Percentiles rank a stretch among this genome's conserved stretches.
Evolutionary conservation across 92 coral and sea anemone genomes (phyloP).

Genomic region (Parazoanthus atlanticus): DNA sequence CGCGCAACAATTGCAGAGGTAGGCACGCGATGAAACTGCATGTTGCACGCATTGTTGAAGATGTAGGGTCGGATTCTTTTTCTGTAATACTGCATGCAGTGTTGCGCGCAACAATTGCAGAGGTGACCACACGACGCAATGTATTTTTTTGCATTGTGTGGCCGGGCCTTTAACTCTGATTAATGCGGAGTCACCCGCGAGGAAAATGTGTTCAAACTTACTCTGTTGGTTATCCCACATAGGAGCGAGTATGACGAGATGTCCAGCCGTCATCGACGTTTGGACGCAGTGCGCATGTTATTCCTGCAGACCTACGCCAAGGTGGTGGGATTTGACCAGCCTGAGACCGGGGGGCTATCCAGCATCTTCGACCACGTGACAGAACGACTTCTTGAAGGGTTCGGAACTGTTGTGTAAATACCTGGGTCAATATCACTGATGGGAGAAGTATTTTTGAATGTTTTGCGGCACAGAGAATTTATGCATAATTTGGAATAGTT

Average conservation of each 20-base stretch:
- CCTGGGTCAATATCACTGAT: background rate
- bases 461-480: background rate
- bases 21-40: too few relatives aligned
- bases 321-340: slow-evolving; percentile 68
- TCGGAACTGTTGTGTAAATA: slow-evolving; percentile 80
- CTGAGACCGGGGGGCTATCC: slow-evolving; percentile 71
- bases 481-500: background rate
- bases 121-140: too few relatives aligned
- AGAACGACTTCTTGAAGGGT: slow-evolving; percentile 75
- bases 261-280: slow-evolving; percentile 77
- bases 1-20: too few relatives aligned
- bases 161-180: too few relatives aligned
- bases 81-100: too few relatives aligned
- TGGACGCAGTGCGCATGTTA: slow-evolving; percentile 78
- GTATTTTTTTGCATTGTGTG: too few relatives aligned
- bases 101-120: too few relatives aligned
- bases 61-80: too few relatives aligned
- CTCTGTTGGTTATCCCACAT: background rate
- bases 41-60: too few relatives aligned
- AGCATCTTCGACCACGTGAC: slow-evolving; percentile 93
- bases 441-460: slow-evolving; percentile 5
- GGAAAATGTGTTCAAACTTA: background rate
- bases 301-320: slow-evolving; percentile 79
- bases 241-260: slow-evolving; percentile 65
- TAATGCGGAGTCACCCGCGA: too few relatives aligned